These are phyloP conservation scores for Loriculus beryllinus DNA, from an alignment of 2,797 vertebrate species.

Conservation along the genomic window DNA sequence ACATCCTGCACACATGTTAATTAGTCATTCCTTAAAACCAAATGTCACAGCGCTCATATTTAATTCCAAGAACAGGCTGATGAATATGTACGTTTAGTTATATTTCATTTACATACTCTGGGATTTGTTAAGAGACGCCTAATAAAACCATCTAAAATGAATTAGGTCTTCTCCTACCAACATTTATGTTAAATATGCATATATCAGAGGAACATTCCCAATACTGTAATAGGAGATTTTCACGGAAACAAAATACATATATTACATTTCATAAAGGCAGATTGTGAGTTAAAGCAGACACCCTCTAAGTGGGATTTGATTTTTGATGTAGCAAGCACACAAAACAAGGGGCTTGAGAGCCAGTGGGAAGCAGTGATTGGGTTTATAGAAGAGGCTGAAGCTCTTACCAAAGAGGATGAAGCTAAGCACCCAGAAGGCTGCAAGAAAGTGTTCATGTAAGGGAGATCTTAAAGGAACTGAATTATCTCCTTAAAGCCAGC, in stretches of 20 bases:
- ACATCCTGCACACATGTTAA: slow-evolving; percentile 69
- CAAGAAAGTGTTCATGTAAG: neutral
- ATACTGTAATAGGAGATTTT: slow-evolving; percentile 14
- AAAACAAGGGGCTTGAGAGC: neutral
- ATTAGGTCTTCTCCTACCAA: slow-evolving; percentile 57
- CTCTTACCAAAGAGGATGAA: neutral
- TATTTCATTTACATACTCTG: slow-evolving; percentile 70
- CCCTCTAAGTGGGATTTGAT: neutral
- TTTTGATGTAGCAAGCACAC: neutral
- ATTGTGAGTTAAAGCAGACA: slow-evolving; percentile 2
- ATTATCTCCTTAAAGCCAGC: neutral
- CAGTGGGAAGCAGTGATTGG: rapidly evolving
- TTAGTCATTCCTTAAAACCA: slow-evolving; percentile 73
- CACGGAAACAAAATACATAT: neutral
- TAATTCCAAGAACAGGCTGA: slow-evolving; percentile 71
- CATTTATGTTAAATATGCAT: slow-evolving; percentile 49
- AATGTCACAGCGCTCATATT: slow-evolving; percentile 73
- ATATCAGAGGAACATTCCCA: slow-evolving; percentile 34
- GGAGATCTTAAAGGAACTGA: neutral
- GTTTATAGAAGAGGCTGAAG: neutral
- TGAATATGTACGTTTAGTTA: slow-evolving; percentile 67
- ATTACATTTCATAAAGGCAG: slow-evolving; percentile 24
- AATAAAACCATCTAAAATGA: slow-evolving; percentile 60
- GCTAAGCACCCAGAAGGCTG: neutral
- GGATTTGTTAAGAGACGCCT: slow-evolving; percentile 57